A percentile compares a stretch with the other conserved stretches of the same genome.
Evolutionary conservation across 2,888 invertebrate genomes (phyloP).

Genomic region (Terebella lapidaria): DNA sequence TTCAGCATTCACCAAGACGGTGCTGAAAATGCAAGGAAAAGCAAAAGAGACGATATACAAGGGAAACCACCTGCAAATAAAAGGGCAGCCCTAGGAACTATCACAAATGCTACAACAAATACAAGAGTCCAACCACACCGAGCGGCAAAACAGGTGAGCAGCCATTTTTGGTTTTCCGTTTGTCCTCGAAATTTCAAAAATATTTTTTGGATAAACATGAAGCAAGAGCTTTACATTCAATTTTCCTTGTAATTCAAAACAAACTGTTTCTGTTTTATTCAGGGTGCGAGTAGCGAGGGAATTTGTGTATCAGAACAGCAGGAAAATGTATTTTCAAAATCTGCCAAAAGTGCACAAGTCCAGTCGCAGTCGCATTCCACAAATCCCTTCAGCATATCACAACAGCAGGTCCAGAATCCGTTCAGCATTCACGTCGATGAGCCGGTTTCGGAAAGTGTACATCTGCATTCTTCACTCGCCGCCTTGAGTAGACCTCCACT

Average conservation of each 20-base stretch:
- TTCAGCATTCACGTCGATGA: constrained; percentile 2
- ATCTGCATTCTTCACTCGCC: not conserved
- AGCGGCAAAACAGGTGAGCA: constrained; percentile 9
- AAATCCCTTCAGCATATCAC: not conserved
- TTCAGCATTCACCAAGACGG: constrained; percentile 3
- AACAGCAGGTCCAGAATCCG: not conserved
- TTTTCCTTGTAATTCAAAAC: not conserved
- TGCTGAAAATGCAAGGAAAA: constrained; percentile 2
- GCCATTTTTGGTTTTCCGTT: no score
- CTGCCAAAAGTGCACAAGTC: not conserved
- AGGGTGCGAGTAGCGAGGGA: not conserved
- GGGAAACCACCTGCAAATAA: constrained; percentile 3
- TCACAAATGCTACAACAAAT: constrained; percentile 3
- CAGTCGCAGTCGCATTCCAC: not conserved
- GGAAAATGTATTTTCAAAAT: not conserved
- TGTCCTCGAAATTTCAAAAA: no score
- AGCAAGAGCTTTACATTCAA: not conserved
- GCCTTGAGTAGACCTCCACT: not conserved
- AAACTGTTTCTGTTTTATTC: not conserved
- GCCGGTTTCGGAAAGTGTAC: not conserved
- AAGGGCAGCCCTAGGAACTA: constrained; percentile 8
- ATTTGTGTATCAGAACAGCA: not conserved
- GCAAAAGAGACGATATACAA: not conserved
- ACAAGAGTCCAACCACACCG: constrained; percentile 9
- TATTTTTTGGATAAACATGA: no score